phyloP scores from a whole-genome alignment of 2,797 vertebrate genomes.

The Numenius phaeopus region DNA sequence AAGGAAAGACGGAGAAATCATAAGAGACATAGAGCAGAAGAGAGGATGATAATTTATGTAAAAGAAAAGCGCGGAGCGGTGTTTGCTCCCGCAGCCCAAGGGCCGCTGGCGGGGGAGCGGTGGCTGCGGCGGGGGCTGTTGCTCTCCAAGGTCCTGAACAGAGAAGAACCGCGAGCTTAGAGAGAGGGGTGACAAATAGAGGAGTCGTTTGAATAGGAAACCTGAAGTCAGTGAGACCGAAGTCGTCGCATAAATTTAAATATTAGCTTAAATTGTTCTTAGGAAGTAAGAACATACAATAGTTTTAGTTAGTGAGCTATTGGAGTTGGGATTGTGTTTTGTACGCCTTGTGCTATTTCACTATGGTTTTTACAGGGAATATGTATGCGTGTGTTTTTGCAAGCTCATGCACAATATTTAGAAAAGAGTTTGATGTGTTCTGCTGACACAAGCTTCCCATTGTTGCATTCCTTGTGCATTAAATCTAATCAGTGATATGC shows the following conservation, averaged over 20 bases:
- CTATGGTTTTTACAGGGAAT: background rate
- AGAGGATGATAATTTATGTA: accelerated
- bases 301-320: background rate
- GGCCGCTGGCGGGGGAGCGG: background rate
- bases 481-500: constrained; percentile 51
- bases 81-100: accelerated
- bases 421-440: constrained; percentile 23
- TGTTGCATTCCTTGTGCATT: constrained; percentile 43
- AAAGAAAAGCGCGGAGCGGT: accelerated
- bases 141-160: constrained; percentile 68
- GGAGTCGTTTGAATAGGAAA: accelerated
- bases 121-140: background rate
- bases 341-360: background rate
- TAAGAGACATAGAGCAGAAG: accelerated
- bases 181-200: accelerated
- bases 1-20: no score
- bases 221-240: background rate
- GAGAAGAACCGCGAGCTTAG: accelerated
- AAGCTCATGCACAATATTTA: background rate
- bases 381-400: background rate
- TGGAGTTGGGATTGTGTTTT: background rate
- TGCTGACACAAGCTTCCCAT: constrained; percentile 51
- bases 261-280: accelerated
- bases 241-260: accelerated
- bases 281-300: accelerated